Conservation (phyloP, 2,888 invertebrate species). For the Noctua comes region DNA sequence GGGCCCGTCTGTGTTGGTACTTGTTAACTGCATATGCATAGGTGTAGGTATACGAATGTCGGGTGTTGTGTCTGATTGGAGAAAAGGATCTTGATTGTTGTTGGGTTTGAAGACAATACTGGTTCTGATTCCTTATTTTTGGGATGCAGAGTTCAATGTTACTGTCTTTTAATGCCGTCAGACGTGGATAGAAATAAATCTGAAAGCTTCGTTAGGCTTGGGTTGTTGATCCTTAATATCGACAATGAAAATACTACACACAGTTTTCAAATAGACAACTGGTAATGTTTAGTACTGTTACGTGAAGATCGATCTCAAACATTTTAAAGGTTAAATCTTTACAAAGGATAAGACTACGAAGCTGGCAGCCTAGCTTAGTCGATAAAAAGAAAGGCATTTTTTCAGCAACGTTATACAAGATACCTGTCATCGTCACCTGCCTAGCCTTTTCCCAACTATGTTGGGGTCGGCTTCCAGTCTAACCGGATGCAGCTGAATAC, state of each 20-base stretch:
- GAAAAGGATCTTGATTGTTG: background rate
- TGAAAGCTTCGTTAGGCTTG: background rate
- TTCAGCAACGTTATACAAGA: background rate
- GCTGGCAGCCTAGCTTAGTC: too few relatives aligned
- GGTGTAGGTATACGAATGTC: slow-evolving; percentile 10
- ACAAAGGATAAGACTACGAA: background rate
- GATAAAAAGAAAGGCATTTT: background rate
- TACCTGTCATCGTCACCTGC: background rate
- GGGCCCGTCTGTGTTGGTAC: slow-evolving; percentile 68
- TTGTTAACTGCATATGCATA: background rate
- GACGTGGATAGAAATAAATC: background rate
- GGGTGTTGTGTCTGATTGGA: slow-evolving; percentile 15
- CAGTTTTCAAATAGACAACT: too few relatives aligned
- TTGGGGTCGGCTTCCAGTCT: too few relatives aligned
- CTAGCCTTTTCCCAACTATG: too few relatives aligned
- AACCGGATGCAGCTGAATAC: too few relatives aligned
- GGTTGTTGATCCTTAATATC: background rate
- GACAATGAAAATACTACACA: too few relatives aligned
- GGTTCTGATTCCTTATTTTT: background rate
- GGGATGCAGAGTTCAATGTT: background rate
- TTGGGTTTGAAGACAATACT: background rate
- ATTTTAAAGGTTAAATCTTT: background rate
- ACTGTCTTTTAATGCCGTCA: background rate
- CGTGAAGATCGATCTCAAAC: background rate
- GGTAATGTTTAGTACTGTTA: background rate